Conservation (phyloP, 2,113 vertebrate genomes). For the Lamprologus sp. region DNA sequence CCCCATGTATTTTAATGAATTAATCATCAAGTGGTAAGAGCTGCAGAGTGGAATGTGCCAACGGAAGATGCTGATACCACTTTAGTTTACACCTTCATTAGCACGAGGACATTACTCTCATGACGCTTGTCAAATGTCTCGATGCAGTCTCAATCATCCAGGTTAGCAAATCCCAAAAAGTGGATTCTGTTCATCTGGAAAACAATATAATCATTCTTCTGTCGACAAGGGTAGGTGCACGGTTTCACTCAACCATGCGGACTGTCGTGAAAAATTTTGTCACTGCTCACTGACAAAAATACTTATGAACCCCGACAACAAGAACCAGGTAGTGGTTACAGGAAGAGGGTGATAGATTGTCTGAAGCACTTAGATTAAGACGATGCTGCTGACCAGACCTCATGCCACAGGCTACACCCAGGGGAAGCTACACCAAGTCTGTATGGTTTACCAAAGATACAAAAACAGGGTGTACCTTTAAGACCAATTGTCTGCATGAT, state of each 20-base stretch:
- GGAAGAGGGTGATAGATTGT: background rate
- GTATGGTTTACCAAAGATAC: background rate
- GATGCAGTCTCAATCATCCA: background rate
- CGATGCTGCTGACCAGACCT: background rate
- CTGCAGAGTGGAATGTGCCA: background rate
- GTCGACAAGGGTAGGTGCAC: background rate
- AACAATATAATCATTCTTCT: background rate
- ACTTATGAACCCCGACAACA: background rate
- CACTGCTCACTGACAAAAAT: background rate
- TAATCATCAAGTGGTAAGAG: background rate
- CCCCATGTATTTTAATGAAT: constrained; percentile 20
- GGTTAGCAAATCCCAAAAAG: background rate
- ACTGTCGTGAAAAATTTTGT: background rate
- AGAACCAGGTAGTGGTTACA: background rate
- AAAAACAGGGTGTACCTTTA: background rate
- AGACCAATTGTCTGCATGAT: background rate
- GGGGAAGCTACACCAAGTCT: background rate
- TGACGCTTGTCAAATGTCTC: background rate
- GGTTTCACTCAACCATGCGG: background rate
- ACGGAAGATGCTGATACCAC: background rate
- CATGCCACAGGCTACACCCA: background rate
- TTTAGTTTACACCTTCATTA: constrained; percentile 18
- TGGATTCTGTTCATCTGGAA: background rate
- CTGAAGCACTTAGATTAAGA: background rate
- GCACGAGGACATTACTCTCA: background rate